Base-by-base conservation (phyloP, 2,888 invertebrate species). In the Formica aserva region DNA sequence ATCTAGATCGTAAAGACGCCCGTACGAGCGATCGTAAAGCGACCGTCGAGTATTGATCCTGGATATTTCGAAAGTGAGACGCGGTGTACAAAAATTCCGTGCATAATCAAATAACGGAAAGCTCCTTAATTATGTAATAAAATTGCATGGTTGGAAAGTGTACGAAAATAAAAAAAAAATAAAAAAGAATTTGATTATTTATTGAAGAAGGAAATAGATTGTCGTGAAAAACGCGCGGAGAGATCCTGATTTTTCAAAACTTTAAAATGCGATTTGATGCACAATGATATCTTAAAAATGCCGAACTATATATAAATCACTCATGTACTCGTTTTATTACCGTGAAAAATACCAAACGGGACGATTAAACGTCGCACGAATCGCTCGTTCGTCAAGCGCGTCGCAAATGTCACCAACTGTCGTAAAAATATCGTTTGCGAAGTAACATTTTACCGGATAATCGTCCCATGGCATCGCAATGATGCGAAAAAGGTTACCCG, bases 21-120 rank as follows among this genome's bases (percentile, higher is more conserved):
- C 80, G 52, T 84, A 74, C 82, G 71, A 75, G 52, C 77, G 83
- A 83, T 89, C 90, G 85, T 90, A 89, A 90, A 90, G 66, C 38
- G 72, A 41, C 80, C 45, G 77, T 72, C 85, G 81, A 63, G 48
- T 83, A 86, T 89, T 80, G 89, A 88, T 87, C 62, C 82, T 45
- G 57, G 15, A 80, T 66, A 72, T 52, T 63, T 63, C 69, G 72
- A 75, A 87, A 84, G 83, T 75, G 60, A 82, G 84, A 82, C 65
- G 83, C 82, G 74, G 52, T 18, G 32, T 22, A 52, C 22, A 26
- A 45, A 22, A 52, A 55, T 65, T 41, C 57, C 26, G 22, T 13
- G 32, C 48, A 32, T 8, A 22, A 55, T 78, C 32, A 4, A 32
- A 6, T 22, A 41, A 5, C 11, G 11, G 22, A 63, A 35, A 22